Percentiles rank a stretch among this genome's conserved stretches.
Conservation (phyloP, 2,888 invertebrate species). For the Epinotia nisella region DNA sequence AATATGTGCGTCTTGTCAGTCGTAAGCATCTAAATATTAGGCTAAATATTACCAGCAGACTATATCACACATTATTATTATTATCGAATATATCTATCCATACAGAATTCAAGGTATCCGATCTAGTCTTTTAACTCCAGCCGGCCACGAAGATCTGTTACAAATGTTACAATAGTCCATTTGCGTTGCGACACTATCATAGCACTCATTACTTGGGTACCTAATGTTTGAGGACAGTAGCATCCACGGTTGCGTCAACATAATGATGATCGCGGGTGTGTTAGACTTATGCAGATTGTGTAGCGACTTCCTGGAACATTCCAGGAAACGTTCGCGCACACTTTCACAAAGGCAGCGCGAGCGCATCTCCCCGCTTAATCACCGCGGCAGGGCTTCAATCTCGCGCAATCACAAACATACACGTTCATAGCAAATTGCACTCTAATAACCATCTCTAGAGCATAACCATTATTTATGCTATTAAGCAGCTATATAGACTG, state of each 20-base stretch:
- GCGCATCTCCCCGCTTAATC: conserved; percentile 48
- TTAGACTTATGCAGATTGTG: conserved; percentile 59
- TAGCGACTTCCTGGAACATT: conserved; percentile 60
- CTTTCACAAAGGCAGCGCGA: conserved; percentile 59
- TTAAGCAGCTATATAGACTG: conserved; percentile 29
- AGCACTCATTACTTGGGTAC: conserved; percentile 28
- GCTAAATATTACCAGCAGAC: not conserved
- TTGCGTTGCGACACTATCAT: conserved; percentile 31
- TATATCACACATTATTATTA: not conserved
- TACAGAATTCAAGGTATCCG: not conserved
- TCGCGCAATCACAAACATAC: conserved; percentile 45
- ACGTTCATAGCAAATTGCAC: conserved; percentile 39
- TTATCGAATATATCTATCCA: too few relatives aligned
- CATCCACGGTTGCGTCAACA: conserved; percentile 60
- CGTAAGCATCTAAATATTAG: not conserved
- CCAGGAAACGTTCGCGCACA: conserved; percentile 63
- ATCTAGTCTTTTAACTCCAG: not conserved
- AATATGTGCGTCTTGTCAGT: too few relatives aligned
- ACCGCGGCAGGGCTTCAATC: conserved; percentile 44
- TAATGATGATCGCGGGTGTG: conserved; percentile 63
- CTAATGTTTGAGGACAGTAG: conserved; percentile 52
- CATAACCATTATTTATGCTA: conserved; percentile 29
- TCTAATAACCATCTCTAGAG: conserved; percentile 23
- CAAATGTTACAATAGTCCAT: conserved; percentile 32
- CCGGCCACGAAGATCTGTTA: conserved; percentile 19